Evolutionary conservation across 2,113 vertebrate species (phyloP), one percentile per base, ranked within the genome.

Genomic region (Alethe castanea): DNA sequence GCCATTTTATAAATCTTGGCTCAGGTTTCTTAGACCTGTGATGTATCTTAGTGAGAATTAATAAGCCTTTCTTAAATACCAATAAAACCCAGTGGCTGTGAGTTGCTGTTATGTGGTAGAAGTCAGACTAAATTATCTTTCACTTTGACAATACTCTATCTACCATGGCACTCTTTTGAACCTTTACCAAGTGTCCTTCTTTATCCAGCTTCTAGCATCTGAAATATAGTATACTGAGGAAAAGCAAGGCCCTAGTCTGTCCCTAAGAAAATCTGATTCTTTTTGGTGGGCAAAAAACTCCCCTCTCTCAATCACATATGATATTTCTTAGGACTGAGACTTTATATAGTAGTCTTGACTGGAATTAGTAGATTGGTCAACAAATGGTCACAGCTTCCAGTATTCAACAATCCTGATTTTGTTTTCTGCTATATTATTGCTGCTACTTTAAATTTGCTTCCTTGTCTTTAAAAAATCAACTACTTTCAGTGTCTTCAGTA

Each of bases 61-160:
- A 76, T 81, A 94, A 90, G 18, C 38, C 53, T 66, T 89, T 59
- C 70, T 86, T 91, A 88, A 89, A 52, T 73, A 94, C 94, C 59
- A 92, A 67, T 50, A 72, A 95, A 88, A 57, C 5, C 15, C 90
- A 62, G 45, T 67, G 33, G 16, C 78, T 40, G 2, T 45, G 28
- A 71, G 74, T 87, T 86, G 42, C 59, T 88, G 4, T 91, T 95
- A 52, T 14, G 23, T 73, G 40, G 22, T 87, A 81, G 72, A 92
- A 95, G 67, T 96, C 81, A 95, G 64, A 88, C n/a, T 80, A 86
- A 90, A 40, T 94, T 95, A 67, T 94, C 61, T 95, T 94, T 92
- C 60, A 76, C 25, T 86, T 94, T 44, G 29, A 65, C 77, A 95
- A 17, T 92, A 81, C 20, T 90, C 19, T 85, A 7, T 72, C 56